These are phyloP conservation scores for Pipistrellus pygmaeus DNA, from an alignment of 2,797 vertebrate genomes.

Conservation along the genomic window DNA sequence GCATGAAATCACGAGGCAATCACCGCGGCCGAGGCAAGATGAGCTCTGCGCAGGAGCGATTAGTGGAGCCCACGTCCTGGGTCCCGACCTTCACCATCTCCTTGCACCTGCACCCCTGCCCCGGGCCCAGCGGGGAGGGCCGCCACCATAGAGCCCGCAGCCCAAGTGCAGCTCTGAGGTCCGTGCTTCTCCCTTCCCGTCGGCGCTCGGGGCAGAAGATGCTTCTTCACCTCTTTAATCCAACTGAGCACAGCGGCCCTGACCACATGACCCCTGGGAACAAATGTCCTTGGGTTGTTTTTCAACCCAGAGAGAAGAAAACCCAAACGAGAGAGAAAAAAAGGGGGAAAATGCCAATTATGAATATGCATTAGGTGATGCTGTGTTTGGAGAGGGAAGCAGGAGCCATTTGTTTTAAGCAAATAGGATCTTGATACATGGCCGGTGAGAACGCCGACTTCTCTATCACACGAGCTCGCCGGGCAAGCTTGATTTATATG, in stretches of 20 bases:
- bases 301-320: conserved; percentile 62
- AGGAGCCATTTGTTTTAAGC: conserved; percentile 76
- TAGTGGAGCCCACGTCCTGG: conserved; percentile 80
- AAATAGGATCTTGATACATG: conserved; percentile 76
- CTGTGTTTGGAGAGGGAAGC: conserved; percentile 43
- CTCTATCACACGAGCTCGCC: background rate
- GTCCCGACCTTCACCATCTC: conserved; percentile 83
- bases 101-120: background rate
- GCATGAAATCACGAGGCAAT: conserved; percentile 89
- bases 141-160: accelerated
- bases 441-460: background rate
- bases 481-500: conserved; percentile 79
- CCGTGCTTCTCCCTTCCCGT: background rate
- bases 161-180: background rate
- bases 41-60: conserved; percentile 84
- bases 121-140: accelerated
- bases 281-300: conserved; percentile 61
- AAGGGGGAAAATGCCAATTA: conserved; percentile 48
- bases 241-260: background rate
- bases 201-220: background rate
- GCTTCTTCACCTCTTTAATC: background rate
- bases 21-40: conserved; percentile 80
- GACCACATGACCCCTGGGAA: conserved; percentile 15
- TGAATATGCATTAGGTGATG: conserved; percentile 75
- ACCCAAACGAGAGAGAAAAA: background rate